Base-by-base conservation (phyloP, 2,113 vertebrate genomes). In the Eolophus roseicapilla region DNA sequence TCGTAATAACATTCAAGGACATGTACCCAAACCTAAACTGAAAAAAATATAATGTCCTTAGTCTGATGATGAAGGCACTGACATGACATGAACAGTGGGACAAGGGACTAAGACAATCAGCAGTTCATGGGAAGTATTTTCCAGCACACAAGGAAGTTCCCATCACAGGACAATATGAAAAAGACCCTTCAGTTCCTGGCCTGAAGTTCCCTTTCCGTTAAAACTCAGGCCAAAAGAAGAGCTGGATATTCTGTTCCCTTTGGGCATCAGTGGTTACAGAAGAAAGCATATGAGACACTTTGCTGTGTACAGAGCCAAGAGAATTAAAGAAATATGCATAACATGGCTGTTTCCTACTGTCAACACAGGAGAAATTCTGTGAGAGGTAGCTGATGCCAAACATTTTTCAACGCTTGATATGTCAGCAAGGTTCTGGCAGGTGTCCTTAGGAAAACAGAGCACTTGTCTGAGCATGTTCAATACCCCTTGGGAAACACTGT, bases 381-480 rank as follows among this genome's bases (percentile, higher is more conserved):
- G 81, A 95, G 83, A 92, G 81, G 25, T 0, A 11, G 53, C 9
- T 92, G 89, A 84, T 93, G 95, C 89, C 95, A 95, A 94, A 74
- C 47, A 89, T 92, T 95, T 96, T 93, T 97, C 95, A 96, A 69
- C 74, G 1, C 91, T 64, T 87, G 65, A 86, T 84, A 79, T 91
- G 77, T 95, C 89, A 95, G 89, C 84, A 82, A 91, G 86, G 62
- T 79, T 95, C 91, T 97, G 95, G 94, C 96, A 96, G 93, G 93
- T 96, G 91, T 95, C 96, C 74, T 93, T 62, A 91, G 57, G 65
- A 92, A 96, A 96, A 95, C 77, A 95, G 77, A 91, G 62, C 47
- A 89, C 89, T 93, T 23, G 96, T 79, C 87, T 91, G 74, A 95
- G 91, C 96, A 85, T 68, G 96, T 96, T 92, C 86, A 39, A 68